phyloP scores from a whole-genome alignment of 2,888 invertebrate species.

The Leucania comma region DNA sequence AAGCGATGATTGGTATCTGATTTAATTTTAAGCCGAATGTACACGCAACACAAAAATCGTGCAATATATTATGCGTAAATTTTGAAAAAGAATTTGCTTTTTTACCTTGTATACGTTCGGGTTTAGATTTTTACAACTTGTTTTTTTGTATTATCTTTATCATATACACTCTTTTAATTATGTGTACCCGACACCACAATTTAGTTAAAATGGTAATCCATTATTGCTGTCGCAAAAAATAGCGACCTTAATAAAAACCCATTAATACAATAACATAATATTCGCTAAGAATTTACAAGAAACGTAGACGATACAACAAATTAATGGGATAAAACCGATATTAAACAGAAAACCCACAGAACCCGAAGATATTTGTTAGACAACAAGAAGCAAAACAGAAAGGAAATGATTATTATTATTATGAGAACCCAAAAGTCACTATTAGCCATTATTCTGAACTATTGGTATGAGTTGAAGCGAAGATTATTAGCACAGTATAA shows the following conservation, averaged over 20 bases:
- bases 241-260: background rate
- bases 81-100: background rate
- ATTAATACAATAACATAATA: background rate
- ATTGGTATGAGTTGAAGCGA: constrained; percentile 58
- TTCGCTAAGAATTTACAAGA: background rate
- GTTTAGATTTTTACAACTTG: background rate
- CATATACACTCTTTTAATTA: too few species aligned
- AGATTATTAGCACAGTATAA: constrained; percentile 50
- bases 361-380: constrained; percentile 42
- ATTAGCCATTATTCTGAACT: constrained; percentile 20
- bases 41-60: constrained; percentile 48
- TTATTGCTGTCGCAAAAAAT: background rate
- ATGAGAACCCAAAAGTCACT: constrained; percentile 50
- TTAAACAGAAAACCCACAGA: constrained; percentile 28
- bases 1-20: constrained; percentile 36
- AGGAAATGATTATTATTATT: constrained; percentile 32
- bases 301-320: constrained; percentile 3
- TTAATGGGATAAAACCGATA: background rate
- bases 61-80: constrained; percentile 5
- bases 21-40: constrained; percentile 30
- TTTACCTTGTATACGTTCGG: background rate
- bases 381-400: constrained; percentile 52
- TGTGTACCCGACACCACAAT: too few species aligned
- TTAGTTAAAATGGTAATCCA: background rate
- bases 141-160: background rate